Evolutionary conservation across 1,140 invertebrate species (phyloP).

Genomic region (Aricia agestis): DNA sequence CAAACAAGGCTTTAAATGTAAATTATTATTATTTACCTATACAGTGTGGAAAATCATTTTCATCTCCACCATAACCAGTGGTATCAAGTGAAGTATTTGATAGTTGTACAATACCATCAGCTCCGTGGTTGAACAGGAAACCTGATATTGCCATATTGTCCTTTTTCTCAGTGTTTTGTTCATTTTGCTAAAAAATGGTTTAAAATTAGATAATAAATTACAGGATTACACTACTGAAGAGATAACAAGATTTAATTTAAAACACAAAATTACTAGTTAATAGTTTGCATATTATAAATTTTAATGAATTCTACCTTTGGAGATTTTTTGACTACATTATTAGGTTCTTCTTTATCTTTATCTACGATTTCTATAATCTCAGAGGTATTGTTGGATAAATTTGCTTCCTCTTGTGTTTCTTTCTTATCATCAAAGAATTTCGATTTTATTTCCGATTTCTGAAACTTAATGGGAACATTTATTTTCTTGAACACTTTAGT

Average conservation of each 20-base stretch:
- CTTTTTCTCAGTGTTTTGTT: conserved; percentile 16
- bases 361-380: background rate
- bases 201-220: too few relatives aligned
- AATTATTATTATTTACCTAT: conserved; percentile 42
- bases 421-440: conserved; percentile 39
- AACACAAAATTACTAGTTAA: too few relatives aligned
- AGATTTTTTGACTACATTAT: background rate
- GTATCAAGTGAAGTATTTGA: conserved; percentile 55
- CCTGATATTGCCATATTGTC: conserved; percentile 37
- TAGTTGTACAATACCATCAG: conserved; percentile 44
- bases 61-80: conserved; percentile 50
- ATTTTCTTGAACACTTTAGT: background rate
- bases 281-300: too few relatives aligned
- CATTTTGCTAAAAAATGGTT: background rate
- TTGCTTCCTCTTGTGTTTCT: background rate
- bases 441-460: conserved; percentile 44
- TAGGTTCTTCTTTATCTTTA: background rate
- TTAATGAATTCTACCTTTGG: background rate
- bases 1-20: too few relatives aligned
- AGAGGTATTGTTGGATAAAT: background rate
- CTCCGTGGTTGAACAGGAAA: conserved; percentile 46
- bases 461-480: background rate
- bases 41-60: conserved; percentile 49
- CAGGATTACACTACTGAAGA: too few relatives aligned
- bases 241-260: too few relatives aligned